Conservation (phyloP, 2,797 vertebrate genomes). For the Bufotes viridis region DNA sequence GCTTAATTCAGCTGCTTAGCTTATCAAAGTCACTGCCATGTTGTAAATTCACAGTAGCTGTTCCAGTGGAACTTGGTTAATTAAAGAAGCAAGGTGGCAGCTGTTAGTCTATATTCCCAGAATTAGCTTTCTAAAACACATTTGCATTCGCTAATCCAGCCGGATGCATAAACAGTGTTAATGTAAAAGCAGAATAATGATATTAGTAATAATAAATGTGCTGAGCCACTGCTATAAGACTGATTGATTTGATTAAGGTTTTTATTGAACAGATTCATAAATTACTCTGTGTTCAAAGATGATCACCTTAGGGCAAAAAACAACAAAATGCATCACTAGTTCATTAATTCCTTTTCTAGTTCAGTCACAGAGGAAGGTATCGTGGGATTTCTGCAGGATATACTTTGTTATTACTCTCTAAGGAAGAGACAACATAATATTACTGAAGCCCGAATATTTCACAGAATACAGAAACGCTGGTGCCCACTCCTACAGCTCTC, state of each 20-base stretch:
- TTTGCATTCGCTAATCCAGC: conserved; percentile 57
- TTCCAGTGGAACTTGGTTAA: conserved; percentile 59
- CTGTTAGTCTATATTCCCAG: conserved; percentile 56
- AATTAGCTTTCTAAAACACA: conserved; percentile 44
- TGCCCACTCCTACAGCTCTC: not conserved
- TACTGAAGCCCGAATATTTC: not conserved
- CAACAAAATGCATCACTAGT: conserved; percentile 38
- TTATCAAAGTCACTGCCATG: conserved; percentile 58
- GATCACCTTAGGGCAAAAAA: conserved; percentile 44
- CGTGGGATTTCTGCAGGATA: conserved; percentile 43
- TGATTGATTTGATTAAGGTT: conserved; percentile 45
- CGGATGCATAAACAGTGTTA: conserved; percentile 50
- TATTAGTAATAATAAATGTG: conserved; percentile 51
- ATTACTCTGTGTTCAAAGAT: conserved; percentile 33
- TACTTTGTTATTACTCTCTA: conserved; percentile 41
- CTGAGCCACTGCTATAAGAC: conserved; percentile 7
- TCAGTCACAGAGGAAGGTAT: conserved; percentile 40
- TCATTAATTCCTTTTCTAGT: conserved; percentile 40
- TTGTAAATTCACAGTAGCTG: conserved; percentile 48
- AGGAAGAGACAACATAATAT: conserved; percentile 24
- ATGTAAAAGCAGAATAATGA: conserved; percentile 50
- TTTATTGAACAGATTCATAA: conserved; percentile 40
- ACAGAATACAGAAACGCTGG: not conserved
- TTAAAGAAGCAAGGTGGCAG: conserved; percentile 58
- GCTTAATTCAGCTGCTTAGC: conserved; percentile 55